These are phyloP conservation scores for Erythrolamprus reginae DNA, from an alignment of 2,113 vertebrate genomes.

Conservation along the genomic window DNA sequence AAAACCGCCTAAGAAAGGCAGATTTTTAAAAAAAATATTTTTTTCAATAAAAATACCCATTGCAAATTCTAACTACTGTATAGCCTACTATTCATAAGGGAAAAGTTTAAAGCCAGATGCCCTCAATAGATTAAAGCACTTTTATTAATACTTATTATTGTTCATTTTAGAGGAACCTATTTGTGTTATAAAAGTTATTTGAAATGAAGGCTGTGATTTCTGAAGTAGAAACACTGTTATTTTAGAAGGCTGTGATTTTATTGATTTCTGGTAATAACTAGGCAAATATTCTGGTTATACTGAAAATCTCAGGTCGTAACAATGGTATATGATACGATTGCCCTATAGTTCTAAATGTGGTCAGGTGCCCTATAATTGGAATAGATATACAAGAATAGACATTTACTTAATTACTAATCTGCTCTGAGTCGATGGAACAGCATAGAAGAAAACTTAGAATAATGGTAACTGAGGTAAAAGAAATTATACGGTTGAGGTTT, in stretches of 20 bases:
- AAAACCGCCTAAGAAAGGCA: not conserved
- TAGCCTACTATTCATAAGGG: constrained; percentile 22
- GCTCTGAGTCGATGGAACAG: not conserved
- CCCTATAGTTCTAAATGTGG: not conserved
- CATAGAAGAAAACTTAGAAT: not conserved
- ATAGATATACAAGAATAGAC: accelerated
- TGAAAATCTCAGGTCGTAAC: accelerated
- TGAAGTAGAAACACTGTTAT: not conserved
- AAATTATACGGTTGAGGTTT: not conserved
- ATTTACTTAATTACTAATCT: not conserved
- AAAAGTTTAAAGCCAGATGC: constrained; percentile 11
- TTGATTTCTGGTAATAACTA: not conserved
- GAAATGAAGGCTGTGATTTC: constrained; percentile 46
- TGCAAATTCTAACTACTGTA: not conserved
- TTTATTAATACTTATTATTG: constrained; percentile 34
- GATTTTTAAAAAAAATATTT: accelerated
- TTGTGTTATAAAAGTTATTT: constrained; percentile 49
- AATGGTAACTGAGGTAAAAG: not conserved
- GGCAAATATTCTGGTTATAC: not conserved
- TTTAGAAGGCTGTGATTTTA: not conserved
- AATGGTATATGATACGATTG: not conserved
- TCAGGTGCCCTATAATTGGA: not conserved
- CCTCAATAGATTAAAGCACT: constrained; percentile 8
- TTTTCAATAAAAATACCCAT: not conserved
- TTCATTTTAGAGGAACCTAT: constrained; percentile 33